Conservation (phyloP, 2,113 vertebrate genomes). For the Recurvirostra avosetta region DNA sequence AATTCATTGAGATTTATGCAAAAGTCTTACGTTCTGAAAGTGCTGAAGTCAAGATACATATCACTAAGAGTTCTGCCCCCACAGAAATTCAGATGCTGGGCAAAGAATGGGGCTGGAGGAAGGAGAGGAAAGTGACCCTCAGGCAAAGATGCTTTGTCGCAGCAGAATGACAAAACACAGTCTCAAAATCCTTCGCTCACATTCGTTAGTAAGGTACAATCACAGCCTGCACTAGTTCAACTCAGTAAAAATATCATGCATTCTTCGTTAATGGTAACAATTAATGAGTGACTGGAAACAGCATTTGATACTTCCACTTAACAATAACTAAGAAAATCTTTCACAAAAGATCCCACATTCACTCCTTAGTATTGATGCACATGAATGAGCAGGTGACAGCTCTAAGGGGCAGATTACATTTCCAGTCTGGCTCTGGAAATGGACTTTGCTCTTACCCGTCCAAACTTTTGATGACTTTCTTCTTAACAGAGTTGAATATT, state of each 20-base stretch:
- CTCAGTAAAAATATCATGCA: background rate
- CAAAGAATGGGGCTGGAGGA: background rate
- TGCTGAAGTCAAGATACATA: background rate
- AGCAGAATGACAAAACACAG: background rate
- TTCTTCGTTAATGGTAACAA: background rate
- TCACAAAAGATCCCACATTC: background rate
- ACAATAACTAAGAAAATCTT: background rate
- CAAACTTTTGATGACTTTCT: background rate
- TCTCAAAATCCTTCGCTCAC: background rate
- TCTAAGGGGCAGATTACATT: background rate
- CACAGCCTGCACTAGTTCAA: background rate
- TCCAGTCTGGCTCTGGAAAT: background rate
- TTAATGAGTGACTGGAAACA: background rate
- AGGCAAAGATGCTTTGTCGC: background rate
- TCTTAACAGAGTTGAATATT: background rate
- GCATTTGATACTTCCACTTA: background rate
- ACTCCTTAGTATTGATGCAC: background rate
- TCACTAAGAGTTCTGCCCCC: background rate
- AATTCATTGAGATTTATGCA: background rate
- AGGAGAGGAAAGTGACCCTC: background rate
- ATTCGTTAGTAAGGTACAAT: background rate
- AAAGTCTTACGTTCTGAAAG: background rate
- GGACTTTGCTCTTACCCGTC: background rate
- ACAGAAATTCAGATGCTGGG: background rate
- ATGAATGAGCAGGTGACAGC: background rate